Base-by-base conservation (phyloP, 2,113 vertebrate species). In the Rousettus leschenaultii region DNA sequence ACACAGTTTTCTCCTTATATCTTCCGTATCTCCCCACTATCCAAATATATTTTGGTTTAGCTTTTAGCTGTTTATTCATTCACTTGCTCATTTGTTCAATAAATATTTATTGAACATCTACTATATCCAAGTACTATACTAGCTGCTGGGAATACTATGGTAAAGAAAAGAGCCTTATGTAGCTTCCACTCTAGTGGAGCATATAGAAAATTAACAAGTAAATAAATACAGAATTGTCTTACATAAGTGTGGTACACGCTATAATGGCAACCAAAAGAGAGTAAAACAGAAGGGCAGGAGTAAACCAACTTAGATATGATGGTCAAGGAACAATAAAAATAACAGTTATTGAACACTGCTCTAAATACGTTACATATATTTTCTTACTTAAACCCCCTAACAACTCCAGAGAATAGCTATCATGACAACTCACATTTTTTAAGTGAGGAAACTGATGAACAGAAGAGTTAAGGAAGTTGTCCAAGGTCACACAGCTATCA, bases 101-200 rank as follows among this genome's bases (percentile, higher is more conserved):
- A 94, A 95, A 82, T 94, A 88, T 61, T 75, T 94, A 77, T 35
- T 59, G 55, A 93, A 15, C 33, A 91, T 55, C n/a, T 61, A 68
- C 14, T 83, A 38, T 5, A 65, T 61, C 45, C 65, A 84, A 43
- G 26, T 45, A 55, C 38, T 65, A 45, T 6, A 19, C 18, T 38
- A 89, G 22, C 11, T 73, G 21, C 10, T 85, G 61, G 63, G 26
- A 71, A 71, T 75, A 61, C 33, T 68, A 78, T 40, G 12, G 38
- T 57, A 53, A 74, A 24, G 84, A 53, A 66, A 90, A 82, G 22
- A 82, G 15, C 8, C 8, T 95, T 80, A 16, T 48, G 35, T 28
- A 74, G 24, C 48, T 90, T 89, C 53, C 18, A 61, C 11, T 66
- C 15, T 51, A 77, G 13, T 28, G 15, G 8, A 45, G 16, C 45